Percentiles rank a stretch among this genome's conserved stretches.
phyloP scores from a whole-genome alignment of 2,888 invertebrate species.

The Leptopilina myrica region DNA sequence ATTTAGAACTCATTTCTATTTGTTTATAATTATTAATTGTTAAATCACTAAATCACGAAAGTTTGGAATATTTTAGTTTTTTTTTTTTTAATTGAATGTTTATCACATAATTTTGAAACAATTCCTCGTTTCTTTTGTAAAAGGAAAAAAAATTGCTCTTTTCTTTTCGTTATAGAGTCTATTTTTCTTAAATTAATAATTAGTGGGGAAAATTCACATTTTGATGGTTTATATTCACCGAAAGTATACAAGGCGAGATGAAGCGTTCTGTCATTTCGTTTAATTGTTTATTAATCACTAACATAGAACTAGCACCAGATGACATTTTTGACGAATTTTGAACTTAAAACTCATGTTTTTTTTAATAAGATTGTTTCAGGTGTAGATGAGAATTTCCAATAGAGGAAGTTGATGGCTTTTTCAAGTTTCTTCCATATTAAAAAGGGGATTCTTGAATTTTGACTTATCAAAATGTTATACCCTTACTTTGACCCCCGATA shows the following conservation, averaged over 20 bases:
- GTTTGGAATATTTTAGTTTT: background rate
- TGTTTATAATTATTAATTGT: background rate
- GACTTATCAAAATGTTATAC: slow-evolving; percentile 63
- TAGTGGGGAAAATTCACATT: background rate
- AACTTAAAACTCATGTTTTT: background rate
- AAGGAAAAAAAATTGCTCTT: background rate
- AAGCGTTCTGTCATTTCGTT: background rate
- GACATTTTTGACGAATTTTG: background rate
- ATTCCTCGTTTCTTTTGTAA: background rate
- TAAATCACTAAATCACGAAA: background rate
- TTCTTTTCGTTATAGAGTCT: background rate
- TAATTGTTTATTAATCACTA: background rate
- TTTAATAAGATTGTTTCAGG: background rate
- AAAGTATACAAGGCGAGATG: background rate
- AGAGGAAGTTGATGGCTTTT: background rate
- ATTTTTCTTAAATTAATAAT: background rate
- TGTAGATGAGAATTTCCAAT: background rate
- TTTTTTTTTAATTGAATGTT: background rate
- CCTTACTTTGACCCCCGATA: slow-evolving; percentile 74
- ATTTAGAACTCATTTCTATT: background rate
- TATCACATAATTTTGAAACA: slow-evolving; percentile 1
- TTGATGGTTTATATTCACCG: background rate
- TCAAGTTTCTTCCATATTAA: background rate
- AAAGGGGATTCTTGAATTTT: slow-evolving; percentile 13
- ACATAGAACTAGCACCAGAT: background rate